These are phyloP conservation scores for Hydrolagus affinis DNA, from an alignment of 2,113 vertebrate species.

Conservation along the genomic window DNA sequence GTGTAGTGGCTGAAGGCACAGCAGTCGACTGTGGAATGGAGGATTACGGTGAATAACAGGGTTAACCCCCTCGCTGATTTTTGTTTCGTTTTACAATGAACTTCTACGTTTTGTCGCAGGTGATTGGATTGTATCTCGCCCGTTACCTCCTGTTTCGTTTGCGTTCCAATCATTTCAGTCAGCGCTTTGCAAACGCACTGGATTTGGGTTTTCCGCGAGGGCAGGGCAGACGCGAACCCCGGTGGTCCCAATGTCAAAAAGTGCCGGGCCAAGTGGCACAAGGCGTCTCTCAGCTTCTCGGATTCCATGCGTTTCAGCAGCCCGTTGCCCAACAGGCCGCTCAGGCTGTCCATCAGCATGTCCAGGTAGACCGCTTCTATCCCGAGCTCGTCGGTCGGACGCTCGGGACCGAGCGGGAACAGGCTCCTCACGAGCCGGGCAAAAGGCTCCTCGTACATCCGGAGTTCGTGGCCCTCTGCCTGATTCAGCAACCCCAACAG, in stretches of 20 bases:
- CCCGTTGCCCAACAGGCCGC: slow-evolving; percentile 57
- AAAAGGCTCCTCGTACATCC: slow-evolving; percentile 61
- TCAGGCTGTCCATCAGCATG: slow-evolving; percentile 74
- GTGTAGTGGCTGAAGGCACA: too few species aligned
- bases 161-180: slow-evolving; percentile 62
- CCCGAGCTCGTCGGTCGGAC: slow-evolving; percentile 43
- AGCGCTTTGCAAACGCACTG: slow-evolving; percentile 63
- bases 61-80: too few species aligned
- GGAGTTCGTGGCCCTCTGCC: slow-evolving; percentile 48
- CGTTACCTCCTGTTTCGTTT: slow-evolving; percentile 61
- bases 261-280: slow-evolving; percentile 75
- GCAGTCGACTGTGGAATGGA: too few species aligned
- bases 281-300: slow-evolving; percentile 59
- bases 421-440: slow-evolving; percentile 62
- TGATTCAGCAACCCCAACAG: slow-evolving; percentile 56
- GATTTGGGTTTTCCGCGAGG: slow-evolving; percentile 61
- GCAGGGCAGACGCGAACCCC: slow-evolving; percentile 65
- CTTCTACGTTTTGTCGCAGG: too few species aligned
- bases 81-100: too few species aligned
- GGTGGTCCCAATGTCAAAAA: slow-evolving; percentile 64
- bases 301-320: slow-evolving; percentile 51
- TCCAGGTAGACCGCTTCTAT: slow-evolving; percentile 75
- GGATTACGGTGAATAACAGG: too few species aligned
- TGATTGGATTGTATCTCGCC: too few species aligned
- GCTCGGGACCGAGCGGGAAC: slow-evolving; percentile 56